Percentiles rank a stretch among this genome's conserved stretches.
These are phyloP conservation scores for Phycodurus eques DNA, from an alignment of 2,113 vertebrate species.

Conservation along the genomic window DNA sequence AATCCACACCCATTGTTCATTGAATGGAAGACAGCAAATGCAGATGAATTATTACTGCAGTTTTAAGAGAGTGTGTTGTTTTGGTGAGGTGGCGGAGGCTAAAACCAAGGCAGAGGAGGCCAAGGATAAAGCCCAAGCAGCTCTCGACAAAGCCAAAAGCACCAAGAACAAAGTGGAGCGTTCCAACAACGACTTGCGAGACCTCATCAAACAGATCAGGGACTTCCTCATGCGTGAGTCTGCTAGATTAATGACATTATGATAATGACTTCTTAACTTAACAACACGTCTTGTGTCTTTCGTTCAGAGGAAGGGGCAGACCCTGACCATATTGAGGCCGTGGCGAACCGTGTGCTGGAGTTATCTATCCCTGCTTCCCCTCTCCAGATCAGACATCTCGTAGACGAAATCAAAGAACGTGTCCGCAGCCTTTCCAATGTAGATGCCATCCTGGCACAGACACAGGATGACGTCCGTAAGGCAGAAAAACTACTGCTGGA, in stretches of 20 bases:
- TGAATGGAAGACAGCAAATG: not conserved
- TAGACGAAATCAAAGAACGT: constrained; percentile 85
- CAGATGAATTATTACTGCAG: not conserved
- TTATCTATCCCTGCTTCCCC: constrained; percentile 91
- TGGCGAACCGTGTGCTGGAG: constrained; percentile 87
- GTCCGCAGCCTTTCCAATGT: constrained; percentile 90
- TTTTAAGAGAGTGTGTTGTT: not conserved
- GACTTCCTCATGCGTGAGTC: constrained; percentile 93
- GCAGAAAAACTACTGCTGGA: constrained; percentile 85
- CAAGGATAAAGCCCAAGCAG: constrained; percentile 80
- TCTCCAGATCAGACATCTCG: constrained; percentile 85
- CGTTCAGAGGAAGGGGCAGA: constrained; percentile 91
- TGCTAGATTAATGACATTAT: not conserved
- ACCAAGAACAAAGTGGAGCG: constrained; percentile 85
- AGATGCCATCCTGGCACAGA: constrained; percentile 87
- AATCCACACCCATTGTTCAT: not conserved
- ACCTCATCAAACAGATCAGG: constrained; percentile 91
- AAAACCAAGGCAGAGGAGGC: constrained; percentile 86
- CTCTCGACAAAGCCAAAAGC: constrained; percentile 85
- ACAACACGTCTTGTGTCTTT: not conserved
- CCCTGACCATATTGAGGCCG: constrained; percentile 90
- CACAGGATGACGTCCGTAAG: constrained; percentile 80
- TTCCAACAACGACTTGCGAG: constrained; percentile 89
- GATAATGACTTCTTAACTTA: not conserved
- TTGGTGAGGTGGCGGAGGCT: constrained; percentile 82